Evolutionary conservation across 2,113 vertebrate genomes (phyloP).

Genomic region (Vulpes ferrilata): DNA sequence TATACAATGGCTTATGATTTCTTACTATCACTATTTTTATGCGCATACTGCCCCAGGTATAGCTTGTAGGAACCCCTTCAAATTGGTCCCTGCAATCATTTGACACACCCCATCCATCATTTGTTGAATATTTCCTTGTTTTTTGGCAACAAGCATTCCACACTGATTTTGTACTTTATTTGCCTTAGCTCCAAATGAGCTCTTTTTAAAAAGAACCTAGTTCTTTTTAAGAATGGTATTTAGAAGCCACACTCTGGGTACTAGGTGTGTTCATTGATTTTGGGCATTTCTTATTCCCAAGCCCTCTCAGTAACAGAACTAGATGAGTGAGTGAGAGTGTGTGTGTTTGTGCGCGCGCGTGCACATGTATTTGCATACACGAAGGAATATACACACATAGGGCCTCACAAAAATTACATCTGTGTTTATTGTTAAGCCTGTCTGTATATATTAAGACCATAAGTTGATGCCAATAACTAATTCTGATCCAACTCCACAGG

Average conservation of each 20-base stretch:
- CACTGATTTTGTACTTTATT: background rate
- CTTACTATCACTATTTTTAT: background rate
- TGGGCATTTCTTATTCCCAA: background rate
- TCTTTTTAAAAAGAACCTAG: background rate
- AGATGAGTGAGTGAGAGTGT: background rate
- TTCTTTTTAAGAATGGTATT: constrained; percentile 41
- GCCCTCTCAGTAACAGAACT: background rate
- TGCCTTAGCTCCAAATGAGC: background rate
- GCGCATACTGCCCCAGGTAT: background rate
- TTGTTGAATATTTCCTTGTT: background rate
- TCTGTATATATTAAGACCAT: background rate
- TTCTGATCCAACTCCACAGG: background rate
- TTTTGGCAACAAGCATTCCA: background rate
- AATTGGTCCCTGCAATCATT: background rate
- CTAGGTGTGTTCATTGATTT: background rate
- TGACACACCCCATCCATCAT: background rate
- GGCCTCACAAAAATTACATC: background rate
- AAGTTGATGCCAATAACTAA: background rate
- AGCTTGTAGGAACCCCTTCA: background rate
- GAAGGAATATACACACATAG: background rate
- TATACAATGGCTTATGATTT: background rate
- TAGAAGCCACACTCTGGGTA: background rate
- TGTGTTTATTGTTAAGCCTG: background rate
- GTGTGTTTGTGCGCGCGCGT: accelerated
- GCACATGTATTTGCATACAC: background rate